A percentile compares a stretch with the other conserved stretches of the same genome.
These are phyloP conservation scores for Lysandra coridon DNA, from an alignment of 2,888 invertebrate species.

Conservation along the genomic window DNA sequence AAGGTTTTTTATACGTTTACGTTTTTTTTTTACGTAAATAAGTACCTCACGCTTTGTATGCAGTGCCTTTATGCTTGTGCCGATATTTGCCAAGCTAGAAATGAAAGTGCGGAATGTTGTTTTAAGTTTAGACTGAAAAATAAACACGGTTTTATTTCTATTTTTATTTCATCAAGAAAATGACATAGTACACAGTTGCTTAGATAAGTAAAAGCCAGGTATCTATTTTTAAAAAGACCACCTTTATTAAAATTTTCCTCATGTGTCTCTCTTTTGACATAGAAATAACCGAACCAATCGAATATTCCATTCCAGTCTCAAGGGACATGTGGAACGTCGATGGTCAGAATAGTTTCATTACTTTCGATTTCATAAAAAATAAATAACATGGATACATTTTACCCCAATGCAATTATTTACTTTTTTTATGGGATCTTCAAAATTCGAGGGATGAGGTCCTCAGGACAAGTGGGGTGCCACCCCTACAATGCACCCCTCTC, in stretches of 20 bases:
- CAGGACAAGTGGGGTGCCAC: conserved; percentile 38
- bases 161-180: background rate
- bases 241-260: too few species aligned
- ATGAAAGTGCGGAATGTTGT: conserved; percentile 13
- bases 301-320: background rate
- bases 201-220: too few species aligned
- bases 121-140: background rate
- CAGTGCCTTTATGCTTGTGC: background rate
- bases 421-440: conserved; percentile 34
- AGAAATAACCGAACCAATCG: background rate
- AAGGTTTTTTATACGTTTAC: background rate
- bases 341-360: background rate
- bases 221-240: too few species aligned
- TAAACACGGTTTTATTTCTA: background rate
- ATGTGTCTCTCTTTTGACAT: background rate
- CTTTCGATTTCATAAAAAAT: background rate
- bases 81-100: conserved; percentile 13
- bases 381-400: conserved; percentile 22
- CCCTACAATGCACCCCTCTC: conserved; percentile 31
- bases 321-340: background rate
- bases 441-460: conserved; percentile 32
- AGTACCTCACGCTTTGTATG: background rate
- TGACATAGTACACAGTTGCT: background rate
- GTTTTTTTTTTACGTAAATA: background rate
- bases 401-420: conserved; percentile 34